Evolutionary conservation across 1,140 invertebrate genomes (phyloP).

Genomic region (Drosophila ananassae): DNA sequence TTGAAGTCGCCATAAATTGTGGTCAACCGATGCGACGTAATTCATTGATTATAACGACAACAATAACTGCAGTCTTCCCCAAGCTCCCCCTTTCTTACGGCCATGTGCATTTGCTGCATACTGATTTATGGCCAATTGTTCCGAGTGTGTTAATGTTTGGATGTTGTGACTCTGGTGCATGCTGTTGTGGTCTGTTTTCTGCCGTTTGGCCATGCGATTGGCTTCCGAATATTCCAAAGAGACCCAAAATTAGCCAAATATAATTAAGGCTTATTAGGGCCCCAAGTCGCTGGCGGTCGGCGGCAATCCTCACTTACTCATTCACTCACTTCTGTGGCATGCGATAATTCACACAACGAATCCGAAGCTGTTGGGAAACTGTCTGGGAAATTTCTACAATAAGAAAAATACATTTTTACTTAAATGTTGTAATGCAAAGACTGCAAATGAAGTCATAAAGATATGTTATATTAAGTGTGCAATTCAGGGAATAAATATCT

Average conservation of each 20-base stretch:
- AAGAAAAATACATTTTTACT: background rate
- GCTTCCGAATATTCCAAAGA: conserved; percentile 31
- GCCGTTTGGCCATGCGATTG: conserved; percentile 35
- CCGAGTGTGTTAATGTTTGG: conserved; percentile 35
- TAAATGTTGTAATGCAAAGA: background rate
- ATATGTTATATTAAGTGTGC: background rate
- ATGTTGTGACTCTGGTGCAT: conserved; percentile 37
- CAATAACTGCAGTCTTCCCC: conserved; percentile 65
- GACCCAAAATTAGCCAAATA: conserved; percentile 54
- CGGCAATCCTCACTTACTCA: conserved; percentile 19
- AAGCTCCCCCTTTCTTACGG: background rate
- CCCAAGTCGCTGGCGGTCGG: conserved; percentile 22
- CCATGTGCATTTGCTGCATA: conserved; percentile 61
- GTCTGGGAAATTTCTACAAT: conserved; percentile 26
- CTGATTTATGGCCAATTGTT: conserved; percentile 79
- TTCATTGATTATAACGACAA: conserved; percentile 82
- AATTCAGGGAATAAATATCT: no score
- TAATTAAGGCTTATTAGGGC: conserved; percentile 70
- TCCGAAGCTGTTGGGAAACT: conserved; percentile 20
- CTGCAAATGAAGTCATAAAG: no score
- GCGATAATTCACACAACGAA: conserved; percentile 65
- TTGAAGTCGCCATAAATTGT: conserved; percentile 77
- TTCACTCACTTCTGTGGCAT: conserved; percentile 21
- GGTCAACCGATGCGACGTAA: conserved; percentile 80
- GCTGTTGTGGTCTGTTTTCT: conserved; percentile 36